phyloP scores from a whole-genome alignment of 2,888 invertebrate species.

The Apodemia hepburni region DNA sequence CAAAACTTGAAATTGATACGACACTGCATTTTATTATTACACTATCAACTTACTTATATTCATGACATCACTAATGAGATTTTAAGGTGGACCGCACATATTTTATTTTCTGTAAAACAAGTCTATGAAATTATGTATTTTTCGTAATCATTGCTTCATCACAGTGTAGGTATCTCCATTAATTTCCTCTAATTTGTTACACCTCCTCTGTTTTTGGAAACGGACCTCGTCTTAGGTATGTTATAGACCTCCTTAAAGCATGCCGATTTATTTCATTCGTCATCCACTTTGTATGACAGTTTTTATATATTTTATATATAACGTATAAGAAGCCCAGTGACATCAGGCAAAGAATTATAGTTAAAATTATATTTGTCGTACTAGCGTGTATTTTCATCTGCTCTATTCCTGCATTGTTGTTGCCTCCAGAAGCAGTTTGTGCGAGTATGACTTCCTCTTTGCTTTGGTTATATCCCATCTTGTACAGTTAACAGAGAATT shows the following conservation, averaged over 20 bases:
- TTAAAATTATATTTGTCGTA: slow-evolving; percentile 2
- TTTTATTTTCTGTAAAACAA: too few species aligned
- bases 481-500: neutral
- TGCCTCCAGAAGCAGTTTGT: neutral
- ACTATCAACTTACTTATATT: too few species aligned
- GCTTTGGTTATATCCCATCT: slow-evolving; percentile 5
- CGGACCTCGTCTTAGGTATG: too few species aligned
- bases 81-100: too few species aligned
- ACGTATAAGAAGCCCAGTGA: neutral
- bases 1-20: too few species aligned
- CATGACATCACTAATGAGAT: too few species aligned
- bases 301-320: neutral
- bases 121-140: too few species aligned
- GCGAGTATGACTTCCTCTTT: neutral
- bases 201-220: too few species aligned
- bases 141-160: too few species aligned
- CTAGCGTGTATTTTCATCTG: neutral
- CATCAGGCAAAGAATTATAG: neutral
- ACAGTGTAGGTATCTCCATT: too few species aligned
- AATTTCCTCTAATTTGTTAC: too few species aligned
- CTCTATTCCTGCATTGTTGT: neutral
- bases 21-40: too few species aligned
- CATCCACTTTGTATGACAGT: neutral
- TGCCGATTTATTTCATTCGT: neutral
- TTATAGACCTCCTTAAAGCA: neutral